These are phyloP conservation scores for Chymomyza fuscimana DNA, from an alignment of 2,888 invertebrate species.

Conservation along the genomic window DNA sequence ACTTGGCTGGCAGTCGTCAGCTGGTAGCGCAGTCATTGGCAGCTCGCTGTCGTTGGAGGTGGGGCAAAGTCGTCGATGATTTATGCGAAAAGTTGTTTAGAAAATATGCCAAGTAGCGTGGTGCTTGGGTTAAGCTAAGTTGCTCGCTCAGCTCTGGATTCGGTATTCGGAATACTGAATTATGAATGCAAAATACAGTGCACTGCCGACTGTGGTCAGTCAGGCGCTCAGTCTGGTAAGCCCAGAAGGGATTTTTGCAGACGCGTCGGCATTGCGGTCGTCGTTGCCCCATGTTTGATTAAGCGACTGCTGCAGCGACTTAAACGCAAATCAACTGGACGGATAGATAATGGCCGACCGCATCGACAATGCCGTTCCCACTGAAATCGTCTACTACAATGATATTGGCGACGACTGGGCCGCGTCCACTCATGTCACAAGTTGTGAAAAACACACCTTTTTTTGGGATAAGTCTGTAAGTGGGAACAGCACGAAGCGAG, in stretches of 20 bases:
- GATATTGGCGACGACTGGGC: background rate
- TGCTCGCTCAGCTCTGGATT: background rate
- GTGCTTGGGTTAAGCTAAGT: constrained; percentile 3
- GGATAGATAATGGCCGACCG: constrained; percentile 67
- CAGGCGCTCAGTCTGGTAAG: constrained; percentile 32
- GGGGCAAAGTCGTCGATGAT: constrained; percentile 57
- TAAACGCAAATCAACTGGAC: constrained; percentile 65
- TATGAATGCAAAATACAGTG: background rate
- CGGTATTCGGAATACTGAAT: background rate
- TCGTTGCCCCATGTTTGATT: constrained; percentile 65
- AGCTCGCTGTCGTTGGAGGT: constrained; percentile 54
- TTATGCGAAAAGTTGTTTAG: constrained; percentile 71
- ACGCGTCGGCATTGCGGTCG: constrained; percentile 20
- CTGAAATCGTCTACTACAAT: background rate
- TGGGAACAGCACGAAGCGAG: background rate
- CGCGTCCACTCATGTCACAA: constrained; percentile 59
- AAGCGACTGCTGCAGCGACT: constrained; percentile 51
- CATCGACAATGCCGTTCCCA: background rate
- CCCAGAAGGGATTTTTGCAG: constrained; percentile 61
- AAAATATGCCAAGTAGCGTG: constrained; percentile 63
- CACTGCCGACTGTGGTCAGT: background rate
- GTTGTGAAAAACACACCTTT: constrained; percentile 71
- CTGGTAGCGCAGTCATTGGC: constrained; percentile 41
- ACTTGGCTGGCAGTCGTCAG: constrained; percentile 29
- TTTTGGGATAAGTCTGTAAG: background rate